Base-by-base conservation (phyloP, 2,888 invertebrate genomes). In the Scrobipalpa costella region DNA sequence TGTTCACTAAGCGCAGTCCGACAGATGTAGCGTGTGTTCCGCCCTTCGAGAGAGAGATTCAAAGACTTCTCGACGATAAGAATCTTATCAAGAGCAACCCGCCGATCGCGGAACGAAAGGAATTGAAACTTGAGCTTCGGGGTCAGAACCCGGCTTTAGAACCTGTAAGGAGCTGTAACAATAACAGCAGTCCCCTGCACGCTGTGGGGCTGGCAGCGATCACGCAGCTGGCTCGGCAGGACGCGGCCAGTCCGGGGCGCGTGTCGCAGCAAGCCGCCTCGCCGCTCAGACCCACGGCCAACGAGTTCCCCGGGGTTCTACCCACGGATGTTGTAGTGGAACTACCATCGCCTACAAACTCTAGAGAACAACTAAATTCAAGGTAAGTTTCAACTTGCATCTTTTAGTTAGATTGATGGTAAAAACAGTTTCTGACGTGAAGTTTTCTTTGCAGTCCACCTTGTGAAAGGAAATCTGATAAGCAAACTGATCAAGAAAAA, bases 31-130 rank as follows among this genome's bases (percentile, higher is more conserved):
- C 90, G 19, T 91, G 91, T 71, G 90, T 92, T 66, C 94, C 94
- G 62, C 95, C 96, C 21, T 96, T 96, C 79, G 96, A 96, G 87
- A 93, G 95, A 76, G 96, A 96, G 83, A 94, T 96, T 72, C 95
- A 96, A 83, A 94, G 95, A 82, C 92, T 96, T 72, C 90, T 96
- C 69, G 95, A 95, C 74, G 95, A 95, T 77, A 94, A 94, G 80
- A 94, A 93, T 83, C 81, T 94, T 65, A 87, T 93, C 65, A 93
- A 93, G 76, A 93, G 92, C 75, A 93, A 92, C 74, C 92, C 94
- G 60, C 92, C 93, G 33, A 94, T 94, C 79, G 84, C 92, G 61
- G 94, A 94, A 71, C 83, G 93, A 66, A 93, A 92, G 71, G 93
- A 94, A 71, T 87, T 93, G 73, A 93, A 93, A 76, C 92, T 94